phyloP scores from a whole-genome alignment of 1,140 invertebrate genomes.

The Asbolus verrucosus region DNA sequence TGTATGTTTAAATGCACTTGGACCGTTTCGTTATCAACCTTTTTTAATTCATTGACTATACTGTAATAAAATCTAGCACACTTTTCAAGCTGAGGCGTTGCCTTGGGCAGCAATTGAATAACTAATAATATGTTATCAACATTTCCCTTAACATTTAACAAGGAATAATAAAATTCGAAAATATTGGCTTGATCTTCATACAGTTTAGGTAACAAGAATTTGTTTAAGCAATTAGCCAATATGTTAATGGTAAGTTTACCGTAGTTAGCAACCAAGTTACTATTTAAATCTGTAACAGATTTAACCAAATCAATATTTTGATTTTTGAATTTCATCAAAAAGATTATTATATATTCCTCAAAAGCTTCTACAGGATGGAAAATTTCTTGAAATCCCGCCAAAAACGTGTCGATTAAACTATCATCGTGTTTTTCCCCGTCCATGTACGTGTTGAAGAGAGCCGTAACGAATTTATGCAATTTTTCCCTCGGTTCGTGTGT shows the following conservation, averaged over 20 bases:
- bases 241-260: not conserved
- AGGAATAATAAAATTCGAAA: not conserved
- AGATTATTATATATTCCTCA: not conserved
- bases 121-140: not conserved
- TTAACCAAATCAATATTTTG: not conserved
- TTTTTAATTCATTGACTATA: not conserved
- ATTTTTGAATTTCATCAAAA: not conserved
- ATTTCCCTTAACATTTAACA: not conserved
- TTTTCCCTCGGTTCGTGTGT: not conserved
- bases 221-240: not conserved
- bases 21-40: not conserved
- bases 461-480: not conserved
- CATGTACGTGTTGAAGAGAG: not conserved
- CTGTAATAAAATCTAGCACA: not conserved
- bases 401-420: not conserved
- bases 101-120: not conserved
- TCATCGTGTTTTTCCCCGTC: not conserved
- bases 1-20: not conserved
- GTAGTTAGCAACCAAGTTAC: not conserved
- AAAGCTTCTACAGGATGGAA: not conserved
- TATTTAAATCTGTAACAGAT: not conserved
- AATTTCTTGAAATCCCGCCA: not conserved
- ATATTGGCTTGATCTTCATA: not conserved
- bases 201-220: not conserved
- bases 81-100: not conserved